Conservation (phyloP, 2,113 vertebrate genomes). For the Xerus inauris region DNA sequence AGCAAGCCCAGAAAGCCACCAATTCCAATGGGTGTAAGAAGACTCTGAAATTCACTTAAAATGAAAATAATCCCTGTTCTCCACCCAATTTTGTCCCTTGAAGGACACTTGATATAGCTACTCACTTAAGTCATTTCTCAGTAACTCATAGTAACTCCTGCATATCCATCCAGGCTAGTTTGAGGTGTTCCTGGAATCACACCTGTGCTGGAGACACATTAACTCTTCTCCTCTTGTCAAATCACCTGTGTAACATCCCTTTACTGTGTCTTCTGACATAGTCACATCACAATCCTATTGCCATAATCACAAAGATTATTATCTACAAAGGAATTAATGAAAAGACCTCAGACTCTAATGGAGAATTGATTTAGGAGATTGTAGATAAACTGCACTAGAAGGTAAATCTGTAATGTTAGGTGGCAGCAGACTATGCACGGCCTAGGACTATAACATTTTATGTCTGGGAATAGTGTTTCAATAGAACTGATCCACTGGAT, state of each 20-base stretch:
- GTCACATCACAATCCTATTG: not conserved
- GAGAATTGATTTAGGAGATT: not conserved
- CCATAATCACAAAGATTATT: conserved; percentile 35
- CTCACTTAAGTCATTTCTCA: not conserved
- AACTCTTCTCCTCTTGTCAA: not conserved
- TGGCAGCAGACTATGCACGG: not conserved
- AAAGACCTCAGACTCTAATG: not conserved
- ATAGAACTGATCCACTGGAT: not conserved
- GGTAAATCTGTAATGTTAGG: not conserved
- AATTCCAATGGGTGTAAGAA: not conserved
- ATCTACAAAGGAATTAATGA: not conserved
- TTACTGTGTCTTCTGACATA: not conserved
- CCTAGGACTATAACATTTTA: not conserved
- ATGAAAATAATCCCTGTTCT: not conserved
- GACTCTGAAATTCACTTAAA: not conserved
- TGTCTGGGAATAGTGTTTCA: not conserved
- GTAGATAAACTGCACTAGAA: not conserved
- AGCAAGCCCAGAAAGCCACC: not conserved
- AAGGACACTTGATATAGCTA: not conserved
- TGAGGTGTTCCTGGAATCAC: not conserved
- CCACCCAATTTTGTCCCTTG: not conserved
- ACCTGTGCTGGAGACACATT: not conserved
- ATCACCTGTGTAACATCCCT: not conserved
- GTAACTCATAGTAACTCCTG: not conserved
- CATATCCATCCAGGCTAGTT: not conserved